Conservation (phyloP, 2,888 invertebrate genomes). For the Cosmia pyralina region DNA sequence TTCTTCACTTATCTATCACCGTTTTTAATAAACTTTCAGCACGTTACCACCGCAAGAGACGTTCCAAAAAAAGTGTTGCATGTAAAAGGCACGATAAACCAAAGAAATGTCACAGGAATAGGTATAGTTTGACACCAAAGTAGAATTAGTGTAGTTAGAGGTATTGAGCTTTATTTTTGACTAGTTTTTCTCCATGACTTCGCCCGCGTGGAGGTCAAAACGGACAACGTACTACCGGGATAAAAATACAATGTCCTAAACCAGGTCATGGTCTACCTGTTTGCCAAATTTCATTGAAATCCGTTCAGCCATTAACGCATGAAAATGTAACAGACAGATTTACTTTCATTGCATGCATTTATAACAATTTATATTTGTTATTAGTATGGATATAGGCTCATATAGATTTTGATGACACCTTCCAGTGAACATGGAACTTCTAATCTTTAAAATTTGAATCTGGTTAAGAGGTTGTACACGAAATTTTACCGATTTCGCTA, state of each 20-base stretch:
- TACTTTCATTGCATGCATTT: neutral
- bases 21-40: slow-evolving; percentile 77
- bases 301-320: neutral
- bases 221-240: neutral
- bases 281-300: neutral
- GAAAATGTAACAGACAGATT: neutral
- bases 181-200: neutral
- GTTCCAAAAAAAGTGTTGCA: slow-evolving; percentile 89
- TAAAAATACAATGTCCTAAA: neutral
- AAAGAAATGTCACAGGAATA: slow-evolving; percentile 87
- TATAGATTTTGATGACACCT: neutral
- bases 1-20: slow-evolving; percentile 29
- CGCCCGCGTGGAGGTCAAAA: neutral
- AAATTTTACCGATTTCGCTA: too few species aligned
- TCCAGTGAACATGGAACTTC: neutral
- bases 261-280: neutral
- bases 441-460: neutral
- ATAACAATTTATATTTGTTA: neutral
- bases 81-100: slow-evolving; percentile 82
- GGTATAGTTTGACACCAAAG: slow-evolving; percentile 73
- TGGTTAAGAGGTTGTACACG: too few species aligned
- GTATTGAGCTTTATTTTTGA: neutral
- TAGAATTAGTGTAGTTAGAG: slow-evolving; percentile 18
- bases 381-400: neutral
- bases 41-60: slow-evolving; percentile 84